A percentile compares a stretch with the other conserved stretches of the same genome.
Evolutionary conservation across 2,113 vertebrate species (phyloP).

Genomic region (Sinocyclocheilus anophthalmus): DNA sequence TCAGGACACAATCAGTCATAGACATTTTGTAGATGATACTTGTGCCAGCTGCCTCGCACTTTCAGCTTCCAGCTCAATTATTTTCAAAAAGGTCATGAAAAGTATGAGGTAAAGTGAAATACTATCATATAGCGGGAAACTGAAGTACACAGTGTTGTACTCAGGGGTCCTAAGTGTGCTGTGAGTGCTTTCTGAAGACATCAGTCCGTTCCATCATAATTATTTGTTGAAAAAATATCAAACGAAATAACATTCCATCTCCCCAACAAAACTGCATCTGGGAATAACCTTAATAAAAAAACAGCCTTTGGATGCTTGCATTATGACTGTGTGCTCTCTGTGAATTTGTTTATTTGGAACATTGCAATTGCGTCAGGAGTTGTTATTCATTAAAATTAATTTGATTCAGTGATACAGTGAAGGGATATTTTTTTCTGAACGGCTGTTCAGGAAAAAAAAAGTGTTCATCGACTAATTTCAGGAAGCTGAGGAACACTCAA

Average conservation of each 20-base stretch:
- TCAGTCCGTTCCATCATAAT: background rate
- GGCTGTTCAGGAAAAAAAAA: background rate
- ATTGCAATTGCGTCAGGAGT: background rate
- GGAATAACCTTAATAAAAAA: conserved; percentile 5
- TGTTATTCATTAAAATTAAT: conserved; percentile 5
- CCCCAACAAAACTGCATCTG: background rate
- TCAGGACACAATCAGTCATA: conserved; percentile 36
- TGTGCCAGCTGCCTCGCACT: conserved; percentile 9
- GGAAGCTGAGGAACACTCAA: background rate
- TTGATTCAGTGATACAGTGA: background rate
- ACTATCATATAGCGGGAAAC: conserved; percentile 3
- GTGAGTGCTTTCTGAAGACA: background rate
- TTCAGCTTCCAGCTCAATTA: conserved; percentile 29
- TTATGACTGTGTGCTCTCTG: background rate
- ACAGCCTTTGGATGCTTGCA: conserved; percentile 5
- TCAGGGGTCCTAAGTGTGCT: background rate
- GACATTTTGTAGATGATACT: conserved; percentile 14
- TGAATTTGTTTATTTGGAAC: conserved; percentile 1
- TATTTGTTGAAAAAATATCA: conserved; percentile 10
- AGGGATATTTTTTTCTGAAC: background rate
- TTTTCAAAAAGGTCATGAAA: conserved; percentile 14
- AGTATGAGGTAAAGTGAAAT: background rate
- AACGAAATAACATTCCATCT: background rate
- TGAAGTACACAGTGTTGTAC: conserved; percentile 17
- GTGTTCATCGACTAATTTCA: background rate